Base-by-base conservation (phyloP, 2,888 invertebrate species). In the Pristionchus maxplancki region DNA sequence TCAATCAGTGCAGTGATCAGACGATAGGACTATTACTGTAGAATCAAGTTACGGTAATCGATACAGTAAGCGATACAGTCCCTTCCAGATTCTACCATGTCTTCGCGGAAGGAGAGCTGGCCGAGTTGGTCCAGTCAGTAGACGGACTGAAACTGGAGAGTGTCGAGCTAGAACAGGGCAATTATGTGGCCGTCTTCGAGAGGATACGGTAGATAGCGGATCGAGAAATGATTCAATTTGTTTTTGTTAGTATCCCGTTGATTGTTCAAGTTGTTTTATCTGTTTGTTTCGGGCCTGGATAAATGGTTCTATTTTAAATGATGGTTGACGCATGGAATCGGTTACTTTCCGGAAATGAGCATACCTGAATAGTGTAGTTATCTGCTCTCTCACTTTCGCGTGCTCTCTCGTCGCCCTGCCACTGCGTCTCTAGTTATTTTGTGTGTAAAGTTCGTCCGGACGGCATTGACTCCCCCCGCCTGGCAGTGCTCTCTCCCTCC, bases 31-130 rank as follows among this genome's bases (percentile, higher is more conserved):
- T n/a, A n/a, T n/a, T n/a, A n/a, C n/a, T n/a, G n/a, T n/a, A n/a
- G n/a, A n/a, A n/a, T n/a, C n/a, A n/a, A n/a, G n/a, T n/a, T n/a
- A n/a, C n/a, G n/a, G n/a, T n/a, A n/a, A n/a, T n/a, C n/a, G n/a
- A n/a, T n/a, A n/a, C n/a, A n/a, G n/a, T n/a, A n/a, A n/a, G n/a
- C n/a, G n/a, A n/a, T n/a, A n/a, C n/a, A n/a, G n/a, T 50, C n/a
- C n/a, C 28, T 64, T 91, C 90, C 31, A 92, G 95, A 44, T 95
- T 92, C 90, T 95, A 95, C 88, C 95, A 95, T 88, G 92, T 95
- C 17, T 95, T 95, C 89, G 89, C 89, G 20, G 92, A 93, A 85
- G 93, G 92, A 31, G 95, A 95, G 89, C 90, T 94, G 64, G 93
- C 92, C 40, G 89, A 89, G 50, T 71, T 95, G 58, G 90, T 94